These are phyloP conservation scores for Bufotes viridis DNA, from an alignment of 2,797 vertebrate species.

Conservation along the genomic window DNA sequence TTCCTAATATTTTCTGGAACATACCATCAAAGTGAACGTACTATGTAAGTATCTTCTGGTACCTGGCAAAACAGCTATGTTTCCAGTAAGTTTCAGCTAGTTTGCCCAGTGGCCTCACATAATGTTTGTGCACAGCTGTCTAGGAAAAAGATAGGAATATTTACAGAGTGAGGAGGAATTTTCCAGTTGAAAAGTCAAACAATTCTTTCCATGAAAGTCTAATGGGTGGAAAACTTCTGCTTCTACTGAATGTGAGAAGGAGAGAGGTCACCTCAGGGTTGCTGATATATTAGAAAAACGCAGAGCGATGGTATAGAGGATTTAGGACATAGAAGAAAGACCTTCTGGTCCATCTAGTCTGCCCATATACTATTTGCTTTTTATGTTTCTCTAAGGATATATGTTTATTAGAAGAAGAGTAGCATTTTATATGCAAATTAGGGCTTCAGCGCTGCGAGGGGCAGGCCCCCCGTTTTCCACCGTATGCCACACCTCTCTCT, in stretches of 20 bases:
- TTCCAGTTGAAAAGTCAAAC: conserved; percentile 28
- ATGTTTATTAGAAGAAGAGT: too few species aligned
- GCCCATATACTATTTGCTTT: too few species aligned
- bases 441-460: too few species aligned
- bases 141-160: conserved; percentile 28
- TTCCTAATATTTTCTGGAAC: not conserved
- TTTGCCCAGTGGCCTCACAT: conserved; percentile 8
- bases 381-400: too few species aligned
- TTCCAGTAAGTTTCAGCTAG: not conserved
- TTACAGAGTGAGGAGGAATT: conserved; percentile 18
- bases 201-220: conserved; percentile 16
- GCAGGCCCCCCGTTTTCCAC: too few species aligned
- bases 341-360: too few species aligned
- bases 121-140: conserved; percentile 13
- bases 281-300: not conserved
- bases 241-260: conserved; percentile 1
- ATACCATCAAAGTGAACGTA: not conserved
- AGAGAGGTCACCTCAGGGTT: not conserved
- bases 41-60: not conserved
- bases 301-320: not conserved
- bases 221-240: conserved; percentile 15
- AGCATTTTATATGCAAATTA: too few species aligned
- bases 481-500: too few species aligned
- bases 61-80: not conserved
- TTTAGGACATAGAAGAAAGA: not conserved